These are phyloP conservation scores for Orycteropus afer DNA, from an alignment of 2,113 vertebrate species.

Conservation along the genomic window DNA sequence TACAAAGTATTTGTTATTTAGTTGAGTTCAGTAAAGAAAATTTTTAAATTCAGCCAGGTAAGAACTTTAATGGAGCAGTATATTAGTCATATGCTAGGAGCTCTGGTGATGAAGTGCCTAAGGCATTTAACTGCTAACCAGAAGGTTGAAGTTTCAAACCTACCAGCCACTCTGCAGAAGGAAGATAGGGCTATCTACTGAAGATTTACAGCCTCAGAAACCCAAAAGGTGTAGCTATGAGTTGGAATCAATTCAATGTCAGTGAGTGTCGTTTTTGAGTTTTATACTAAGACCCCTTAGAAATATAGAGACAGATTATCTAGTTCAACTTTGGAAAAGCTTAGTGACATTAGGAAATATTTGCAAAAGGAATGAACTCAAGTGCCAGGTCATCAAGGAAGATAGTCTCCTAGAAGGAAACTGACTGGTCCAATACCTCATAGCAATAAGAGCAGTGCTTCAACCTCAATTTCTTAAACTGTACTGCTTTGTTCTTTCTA, in stretches of 20 bases:
- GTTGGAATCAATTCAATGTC: too few species aligned
- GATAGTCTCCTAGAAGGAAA: background rate
- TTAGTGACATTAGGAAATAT: background rate
- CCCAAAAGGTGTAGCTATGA: too few species aligned
- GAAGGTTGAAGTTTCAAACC: too few species aligned
- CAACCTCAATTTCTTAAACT: background rate
- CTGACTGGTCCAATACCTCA: background rate
- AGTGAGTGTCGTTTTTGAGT: too few species aligned
- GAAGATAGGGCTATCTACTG: too few species aligned
- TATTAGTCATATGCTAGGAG: too few species aligned
- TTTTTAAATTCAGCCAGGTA: constrained; percentile 6
- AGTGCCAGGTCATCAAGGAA: background rate
- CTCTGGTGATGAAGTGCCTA: too few species aligned
- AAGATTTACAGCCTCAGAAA: too few species aligned
- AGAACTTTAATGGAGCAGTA: background rate
- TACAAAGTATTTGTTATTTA: background rate
- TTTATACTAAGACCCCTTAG: too few species aligned
- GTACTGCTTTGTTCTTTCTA: background rate
- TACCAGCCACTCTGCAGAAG: too few species aligned
- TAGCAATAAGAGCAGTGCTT: background rate
- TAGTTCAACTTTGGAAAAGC: background rate
- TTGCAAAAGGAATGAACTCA: background rate
- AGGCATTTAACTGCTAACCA: too few species aligned
- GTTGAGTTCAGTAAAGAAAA: constrained; percentile 15
- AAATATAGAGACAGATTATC: background rate